Evolutionary conservation across 92 coral and sea anemone genomes (phyloP).

Genomic region (Palythoa grandis): DNA sequence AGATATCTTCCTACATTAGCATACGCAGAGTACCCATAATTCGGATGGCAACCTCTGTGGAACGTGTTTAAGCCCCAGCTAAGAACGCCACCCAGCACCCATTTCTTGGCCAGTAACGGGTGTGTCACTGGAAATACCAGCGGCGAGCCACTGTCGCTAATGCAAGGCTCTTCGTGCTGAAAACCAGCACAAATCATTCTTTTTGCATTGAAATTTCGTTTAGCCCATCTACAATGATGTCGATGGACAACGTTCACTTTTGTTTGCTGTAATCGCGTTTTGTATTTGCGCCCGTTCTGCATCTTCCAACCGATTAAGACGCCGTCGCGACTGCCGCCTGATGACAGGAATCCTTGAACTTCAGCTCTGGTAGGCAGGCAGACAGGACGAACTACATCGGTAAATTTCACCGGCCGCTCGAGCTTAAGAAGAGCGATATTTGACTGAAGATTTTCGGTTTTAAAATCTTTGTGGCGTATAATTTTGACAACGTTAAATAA

Average conservation of each 20-base stretch:
- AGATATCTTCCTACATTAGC: slow-evolving; percentile 69
- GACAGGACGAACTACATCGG: slow-evolving; percentile 73
- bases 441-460: slow-evolving; percentile 59
- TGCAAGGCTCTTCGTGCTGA: slow-evolving; percentile 63
- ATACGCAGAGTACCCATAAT: slow-evolving; percentile 80
- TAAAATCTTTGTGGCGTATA: slow-evolving; percentile 70
- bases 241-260: slow-evolving; percentile 64
- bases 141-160: slow-evolving; percentile 96
- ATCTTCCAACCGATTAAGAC: slow-evolving; percentile 88
- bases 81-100: slow-evolving; percentile 84
- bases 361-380: slow-evolving; percentile 80
- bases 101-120: slow-evolving; percentile 50
- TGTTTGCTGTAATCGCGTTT: slow-evolving; percentile 71
- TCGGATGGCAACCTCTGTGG: slow-evolving; percentile 65
- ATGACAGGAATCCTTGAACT: slow-evolving; percentile 41
- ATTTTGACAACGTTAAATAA: slow-evolving; percentile 64
- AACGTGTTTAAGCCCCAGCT: slow-evolving; percentile 92
- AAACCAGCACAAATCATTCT: slow-evolving; percentile 89
- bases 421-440: slow-evolving; percentile 87
- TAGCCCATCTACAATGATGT: slow-evolving; percentile 73
- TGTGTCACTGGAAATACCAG: slow-evolving; percentile 79
- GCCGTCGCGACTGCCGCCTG: slow-evolving; percentile 61
- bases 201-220: slow-evolving; percentile 50
- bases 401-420: slow-evolving; percentile 65
- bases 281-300: slow-evolving; percentile 55